Conservation (phyloP, 2,797 vertebrate species). For the Pelochelys cantorii region DNA sequence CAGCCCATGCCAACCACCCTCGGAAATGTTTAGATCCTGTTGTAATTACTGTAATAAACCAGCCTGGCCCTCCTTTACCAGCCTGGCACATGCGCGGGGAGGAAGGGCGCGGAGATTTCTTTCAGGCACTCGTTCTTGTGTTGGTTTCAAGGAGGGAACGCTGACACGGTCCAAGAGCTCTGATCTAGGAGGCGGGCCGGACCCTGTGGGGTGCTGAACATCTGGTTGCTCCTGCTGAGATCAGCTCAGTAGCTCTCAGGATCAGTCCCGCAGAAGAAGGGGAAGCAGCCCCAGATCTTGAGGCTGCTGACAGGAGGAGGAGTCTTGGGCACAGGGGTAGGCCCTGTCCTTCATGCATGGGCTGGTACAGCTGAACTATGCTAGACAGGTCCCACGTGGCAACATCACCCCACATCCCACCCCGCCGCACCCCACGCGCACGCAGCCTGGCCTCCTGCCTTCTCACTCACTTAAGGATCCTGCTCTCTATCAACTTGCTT, state of each 20-base stretch:
- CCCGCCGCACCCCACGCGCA: not conserved
- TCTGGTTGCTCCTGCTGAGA: slow-evolving; percentile 35
- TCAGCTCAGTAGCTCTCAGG: slow-evolving; percentile 42
- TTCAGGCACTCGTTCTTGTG: slow-evolving; percentile 39
- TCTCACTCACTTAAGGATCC: not conserved
- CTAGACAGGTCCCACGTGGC: not conserved
- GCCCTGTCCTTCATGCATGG: not conserved
- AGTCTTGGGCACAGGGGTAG: not conserved
- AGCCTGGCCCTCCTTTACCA: not conserved
- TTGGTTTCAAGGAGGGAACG: slow-evolving; percentile 34
- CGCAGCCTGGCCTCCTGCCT: not conserved
- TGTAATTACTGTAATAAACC: not conserved
- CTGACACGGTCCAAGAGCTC: slow-evolving; percentile 3
- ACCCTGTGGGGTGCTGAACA: not conserved
- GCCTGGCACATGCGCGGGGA: not conserved
- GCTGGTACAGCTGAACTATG: not conserved
- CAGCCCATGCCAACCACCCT: slow-evolving; percentile 4
- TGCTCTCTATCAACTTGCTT: not conserved
- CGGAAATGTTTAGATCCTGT: not conserved
- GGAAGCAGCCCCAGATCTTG: not conserved
- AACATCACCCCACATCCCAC: fast-evolving
- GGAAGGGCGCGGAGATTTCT: not conserved
- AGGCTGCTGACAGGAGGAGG: not conserved
- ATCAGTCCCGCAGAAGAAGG: not conserved
- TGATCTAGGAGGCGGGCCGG: not conserved